phyloP scores from a whole-genome alignment of 2,113 vertebrate species.

The Oreotrochilus melanogaster region DNA sequence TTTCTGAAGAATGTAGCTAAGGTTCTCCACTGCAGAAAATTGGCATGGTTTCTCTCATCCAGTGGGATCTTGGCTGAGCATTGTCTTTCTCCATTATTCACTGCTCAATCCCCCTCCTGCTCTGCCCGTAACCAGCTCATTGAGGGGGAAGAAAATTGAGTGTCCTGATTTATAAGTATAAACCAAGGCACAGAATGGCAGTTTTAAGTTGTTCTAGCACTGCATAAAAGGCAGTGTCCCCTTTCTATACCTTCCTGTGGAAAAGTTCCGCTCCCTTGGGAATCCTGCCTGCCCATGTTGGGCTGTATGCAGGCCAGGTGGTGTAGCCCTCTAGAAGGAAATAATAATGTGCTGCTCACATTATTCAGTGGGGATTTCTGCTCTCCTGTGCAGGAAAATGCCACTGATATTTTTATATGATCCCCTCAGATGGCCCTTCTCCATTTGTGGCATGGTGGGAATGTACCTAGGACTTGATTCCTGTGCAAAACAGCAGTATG shows the following conservation, averaged over 20 bases:
- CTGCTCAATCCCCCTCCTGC: neutral
- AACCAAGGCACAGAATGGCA: neutral
- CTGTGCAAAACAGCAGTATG: neutral
- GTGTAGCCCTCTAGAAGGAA: neutral
- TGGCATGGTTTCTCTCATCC: accelerated
- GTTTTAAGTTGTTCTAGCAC: neutral
- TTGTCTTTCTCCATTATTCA: neutral
- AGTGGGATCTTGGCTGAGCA: neutral
- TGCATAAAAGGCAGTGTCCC: neutral
- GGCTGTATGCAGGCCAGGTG: neutral
- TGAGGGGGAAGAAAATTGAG: neutral
- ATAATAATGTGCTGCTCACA: neutral
- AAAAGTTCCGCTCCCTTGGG: neutral
- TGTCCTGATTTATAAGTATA: neutral
- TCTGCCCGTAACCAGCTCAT: neutral
- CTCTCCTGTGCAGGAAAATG: neutral
- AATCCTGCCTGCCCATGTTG: neutral
- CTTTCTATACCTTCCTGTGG: neutral
- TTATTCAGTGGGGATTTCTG: neutral
- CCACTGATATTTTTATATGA: neutral
- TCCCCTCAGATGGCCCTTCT: neutral
- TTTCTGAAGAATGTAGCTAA: neutral
- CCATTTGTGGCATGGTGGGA: neutral
- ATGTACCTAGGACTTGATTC: neutral
- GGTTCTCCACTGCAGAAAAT: neutral